Percentiles rank a stretch among this genome's conserved stretches.
Evolutionary conservation across 2,113 vertebrate genomes (phyloP).

Genomic region (Campylorhamphus procurvoides): DNA sequence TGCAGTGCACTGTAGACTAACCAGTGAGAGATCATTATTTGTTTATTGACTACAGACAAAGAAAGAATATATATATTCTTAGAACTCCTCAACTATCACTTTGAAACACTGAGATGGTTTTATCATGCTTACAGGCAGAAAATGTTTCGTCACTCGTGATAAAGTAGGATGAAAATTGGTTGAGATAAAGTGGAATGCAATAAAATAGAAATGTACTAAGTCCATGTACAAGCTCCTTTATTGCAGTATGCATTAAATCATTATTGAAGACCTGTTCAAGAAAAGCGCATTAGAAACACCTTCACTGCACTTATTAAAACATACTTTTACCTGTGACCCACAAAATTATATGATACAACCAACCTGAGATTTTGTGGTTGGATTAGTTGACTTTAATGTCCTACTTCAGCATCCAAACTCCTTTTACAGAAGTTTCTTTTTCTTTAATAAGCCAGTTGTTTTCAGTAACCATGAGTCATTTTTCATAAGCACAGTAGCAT

Average conservation of each 20-base stretch:
- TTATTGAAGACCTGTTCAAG: slow-evolving; percentile 9
- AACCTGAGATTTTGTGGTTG: background rate
- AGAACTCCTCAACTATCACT: slow-evolving; percentile 8
- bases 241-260: slow-evolving; percentile 9
- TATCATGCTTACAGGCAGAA: background rate
- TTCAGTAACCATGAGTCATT: slow-evolving; percentile 64
- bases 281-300: slow-evolving; percentile 6
- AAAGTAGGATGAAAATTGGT: slow-evolving; percentile 9
- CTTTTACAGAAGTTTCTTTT: slow-evolving; percentile 27
- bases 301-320: slow-evolving; percentile 9
- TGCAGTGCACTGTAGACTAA: background rate
- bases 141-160: background rate
- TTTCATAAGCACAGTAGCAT: slow-evolving; percentile 53
- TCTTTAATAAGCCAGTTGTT: slow-evolving; percentile 63
- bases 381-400: slow-evolving; percentile 17
- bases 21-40: background rate
- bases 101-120: slow-evolving; percentile 22
- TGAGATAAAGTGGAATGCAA: slow-evolving; percentile 8
- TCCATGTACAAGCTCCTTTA: background rate
- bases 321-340: background rate
- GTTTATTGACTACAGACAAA: background rate
- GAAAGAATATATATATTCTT: background rate
- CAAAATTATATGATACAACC: background rate
- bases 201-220: slow-evolving; percentile 46
- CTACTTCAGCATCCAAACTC: background rate